phyloP scores from a whole-genome alignment of 2,888 invertebrate genomes.

The Mimas tiliae region DNA sequence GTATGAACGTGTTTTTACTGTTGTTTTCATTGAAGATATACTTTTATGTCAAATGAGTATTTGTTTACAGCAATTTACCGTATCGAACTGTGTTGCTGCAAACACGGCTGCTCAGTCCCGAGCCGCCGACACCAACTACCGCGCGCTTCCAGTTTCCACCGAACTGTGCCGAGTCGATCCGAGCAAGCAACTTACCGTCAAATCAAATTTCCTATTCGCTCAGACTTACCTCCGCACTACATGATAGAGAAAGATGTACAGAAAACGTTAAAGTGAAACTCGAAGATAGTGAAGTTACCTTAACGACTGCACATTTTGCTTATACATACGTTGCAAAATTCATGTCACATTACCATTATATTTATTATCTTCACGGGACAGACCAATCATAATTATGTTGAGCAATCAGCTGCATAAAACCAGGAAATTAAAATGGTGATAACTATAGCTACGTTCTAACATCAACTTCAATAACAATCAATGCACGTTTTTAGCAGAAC shows the following conservation, averaged over 20 bases:
- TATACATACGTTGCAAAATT: constrained; percentile 2
- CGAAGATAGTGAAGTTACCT: constrained; percentile 23
- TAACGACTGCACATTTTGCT: constrained; percentile 16
- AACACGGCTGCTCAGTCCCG: constrained; percentile 45
- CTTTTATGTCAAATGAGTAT: constrained; percentile 61
- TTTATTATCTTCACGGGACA: neutral
- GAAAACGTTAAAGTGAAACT: constrained; percentile 11
- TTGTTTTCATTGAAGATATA: constrained; percentile 63
- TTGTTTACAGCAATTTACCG: constrained; percentile 68
- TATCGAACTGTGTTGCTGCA: constrained; percentile 39
- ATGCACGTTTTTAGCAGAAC: too few relatives aligned
- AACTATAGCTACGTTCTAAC: too few relatives aligned
- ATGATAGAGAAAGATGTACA: constrained; percentile 47
- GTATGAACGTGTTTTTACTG: constrained; percentile 36
- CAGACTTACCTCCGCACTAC: constrained; percentile 38
- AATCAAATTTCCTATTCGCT: constrained; percentile 60
- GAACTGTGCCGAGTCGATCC: constrained; percentile 58
- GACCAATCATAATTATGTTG: neutral
- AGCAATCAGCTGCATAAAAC: neutral
- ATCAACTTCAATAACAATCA: too few relatives aligned
- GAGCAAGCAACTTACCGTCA: constrained; percentile 57
- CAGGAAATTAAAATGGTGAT: too few relatives aligned
- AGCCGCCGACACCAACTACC: constrained; percentile 61
- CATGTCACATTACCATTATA: constrained; percentile 2
- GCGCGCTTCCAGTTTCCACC: constrained; percentile 41